These are phyloP conservation scores for Tortricodes alternella DNA, from an alignment of 2,888 invertebrate genomes.

Conservation along the genomic window DNA sequence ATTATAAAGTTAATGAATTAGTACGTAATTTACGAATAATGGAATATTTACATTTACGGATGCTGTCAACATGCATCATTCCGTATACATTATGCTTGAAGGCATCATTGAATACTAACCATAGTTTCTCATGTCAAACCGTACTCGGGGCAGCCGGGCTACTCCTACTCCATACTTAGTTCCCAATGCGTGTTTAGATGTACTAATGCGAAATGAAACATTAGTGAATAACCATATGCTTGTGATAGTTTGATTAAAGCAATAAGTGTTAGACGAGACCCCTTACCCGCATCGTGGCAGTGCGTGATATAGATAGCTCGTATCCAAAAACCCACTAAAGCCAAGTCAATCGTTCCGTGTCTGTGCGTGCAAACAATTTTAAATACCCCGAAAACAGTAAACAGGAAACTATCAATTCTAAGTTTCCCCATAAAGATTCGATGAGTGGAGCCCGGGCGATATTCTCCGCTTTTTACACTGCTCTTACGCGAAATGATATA, in stretches of 20 bases:
- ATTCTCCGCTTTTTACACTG: slow-evolving; percentile 54
- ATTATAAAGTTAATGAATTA: slow-evolving; percentile 41
- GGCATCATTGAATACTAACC: slow-evolving; percentile 9
- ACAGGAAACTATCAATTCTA: slow-evolving; percentile 74
- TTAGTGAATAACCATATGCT: slow-evolving; percentile 71
- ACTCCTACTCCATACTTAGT: slow-evolving; percentile 2
- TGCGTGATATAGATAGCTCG: slow-evolving; percentile 68
- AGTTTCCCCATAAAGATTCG: slow-evolving; percentile 74
- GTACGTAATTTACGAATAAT: not conserved
- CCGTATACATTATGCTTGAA: not conserved
- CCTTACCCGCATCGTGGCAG: slow-evolving; percentile 61
- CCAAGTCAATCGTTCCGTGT: slow-evolving; percentile 60
- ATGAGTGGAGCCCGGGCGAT: slow-evolving; percentile 60
- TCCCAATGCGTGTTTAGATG: slow-evolving; percentile 63
- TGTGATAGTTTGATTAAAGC: slow-evolving; percentile 65
- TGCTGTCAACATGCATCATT: slow-evolving; percentile 2
- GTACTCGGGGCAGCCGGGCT: not conserved
- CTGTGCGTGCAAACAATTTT: slow-evolving; percentile 71
- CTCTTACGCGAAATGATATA: slow-evolving; percentile 54
- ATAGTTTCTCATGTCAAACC: not conserved
- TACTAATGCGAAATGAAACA: slow-evolving; percentile 71
- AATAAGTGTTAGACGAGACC: slow-evolving; percentile 60
- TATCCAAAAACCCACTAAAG: slow-evolving; percentile 57
- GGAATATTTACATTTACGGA: not conserved
- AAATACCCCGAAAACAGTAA: slow-evolving; percentile 69